These are phyloP conservation scores for Molothrus ater DNA, from an alignment of 2,797 vertebrate genomes.

Conservation along the genomic window DNA sequence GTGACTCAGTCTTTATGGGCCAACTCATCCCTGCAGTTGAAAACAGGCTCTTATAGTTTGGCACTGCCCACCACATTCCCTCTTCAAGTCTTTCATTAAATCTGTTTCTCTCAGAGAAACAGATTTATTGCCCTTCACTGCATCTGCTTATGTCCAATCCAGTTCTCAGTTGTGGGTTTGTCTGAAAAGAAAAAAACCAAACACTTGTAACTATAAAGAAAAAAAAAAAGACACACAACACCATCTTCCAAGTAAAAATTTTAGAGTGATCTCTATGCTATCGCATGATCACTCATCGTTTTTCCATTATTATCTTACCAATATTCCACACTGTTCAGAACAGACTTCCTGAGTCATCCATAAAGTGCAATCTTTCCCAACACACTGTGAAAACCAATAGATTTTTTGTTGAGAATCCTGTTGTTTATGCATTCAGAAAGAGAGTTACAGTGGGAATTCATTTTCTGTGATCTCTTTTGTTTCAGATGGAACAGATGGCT, in stretches of 20 bases:
- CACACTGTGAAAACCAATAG: not conserved
- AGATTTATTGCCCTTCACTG: not conserved
- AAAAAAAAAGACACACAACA: not conserved
- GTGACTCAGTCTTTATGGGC: not conserved
- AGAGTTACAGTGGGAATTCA: conserved; percentile 35
- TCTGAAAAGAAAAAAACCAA: not conserved
- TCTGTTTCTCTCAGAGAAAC: not conserved
- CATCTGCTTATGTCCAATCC: not conserved
- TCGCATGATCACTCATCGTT: not conserved
- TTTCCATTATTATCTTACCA: not conserved
- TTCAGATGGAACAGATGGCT: conserved; percentile 63
- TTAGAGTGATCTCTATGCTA: not conserved
- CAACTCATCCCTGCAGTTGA: not conserved
- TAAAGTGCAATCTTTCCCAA: not conserved
- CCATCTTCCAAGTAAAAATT: not conserved
- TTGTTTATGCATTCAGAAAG: conserved; percentile 33
- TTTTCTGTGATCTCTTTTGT: conserved; percentile 55
- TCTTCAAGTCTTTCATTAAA: not conserved
- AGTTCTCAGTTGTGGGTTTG: not conserved
- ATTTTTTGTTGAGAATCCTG: not conserved
- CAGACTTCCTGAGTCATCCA: not conserved
- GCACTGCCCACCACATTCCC: not conserved
- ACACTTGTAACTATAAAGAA: not conserved
- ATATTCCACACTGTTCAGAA: not conserved
- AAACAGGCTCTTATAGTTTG: not conserved